phyloP scores from a whole-genome alignment of 2,888 invertebrate species.

The Lithophane semibrunnea region DNA sequence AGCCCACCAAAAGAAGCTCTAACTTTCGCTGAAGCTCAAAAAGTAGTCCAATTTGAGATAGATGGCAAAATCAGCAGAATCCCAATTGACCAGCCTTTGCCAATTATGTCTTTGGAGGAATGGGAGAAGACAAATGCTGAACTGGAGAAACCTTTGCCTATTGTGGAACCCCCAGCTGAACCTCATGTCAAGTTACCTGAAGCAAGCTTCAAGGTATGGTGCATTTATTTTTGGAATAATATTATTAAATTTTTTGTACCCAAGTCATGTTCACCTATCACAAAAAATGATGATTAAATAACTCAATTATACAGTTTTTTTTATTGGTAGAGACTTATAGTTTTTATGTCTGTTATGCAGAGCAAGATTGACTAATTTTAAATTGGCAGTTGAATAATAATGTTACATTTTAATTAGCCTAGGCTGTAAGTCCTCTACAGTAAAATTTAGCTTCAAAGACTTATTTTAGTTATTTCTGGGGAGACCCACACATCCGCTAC shows the following conservation, averaged over 20 bases:
- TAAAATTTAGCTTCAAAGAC: background rate
- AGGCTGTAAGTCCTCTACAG: background rate
- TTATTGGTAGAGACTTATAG: slow-evolving; percentile 19
- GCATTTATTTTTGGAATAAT: slow-evolving; percentile 28
- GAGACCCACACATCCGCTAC: background rate
- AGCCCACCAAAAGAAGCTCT: slow-evolving; percentile 92
- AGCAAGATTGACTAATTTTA: background rate
- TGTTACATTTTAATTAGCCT: background rate
- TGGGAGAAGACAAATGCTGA: slow-evolving; percentile 89
- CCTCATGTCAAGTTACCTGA: slow-evolving; percentile 87
- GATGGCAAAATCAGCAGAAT: slow-evolving; percentile 94
- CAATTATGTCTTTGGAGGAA: slow-evolving; percentile 93
- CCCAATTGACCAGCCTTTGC: slow-evolving; percentile 92
- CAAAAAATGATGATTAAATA: slow-evolving; percentile 38
- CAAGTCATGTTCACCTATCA: slow-evolving; percentile 29
- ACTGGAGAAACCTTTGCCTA: slow-evolving; percentile 85
- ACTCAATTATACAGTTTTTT: slow-evolving; percentile 24
- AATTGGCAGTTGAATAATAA: background rate
- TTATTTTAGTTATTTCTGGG: background rate
- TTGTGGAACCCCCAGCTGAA: slow-evolving; percentile 84
- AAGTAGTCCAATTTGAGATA: slow-evolving; percentile 96
- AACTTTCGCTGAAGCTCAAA: slow-evolving; percentile 95
- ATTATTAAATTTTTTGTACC: slow-evolving; percentile 21
- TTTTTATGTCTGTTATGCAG: background rate
- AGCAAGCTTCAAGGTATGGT: slow-evolving; percentile 84